A percentile compares a stretch with the other conserved stretches of the same genome.
Conservation (phyloP, 2,797 vertebrate species). For the Sebastes nivosus region DNA sequence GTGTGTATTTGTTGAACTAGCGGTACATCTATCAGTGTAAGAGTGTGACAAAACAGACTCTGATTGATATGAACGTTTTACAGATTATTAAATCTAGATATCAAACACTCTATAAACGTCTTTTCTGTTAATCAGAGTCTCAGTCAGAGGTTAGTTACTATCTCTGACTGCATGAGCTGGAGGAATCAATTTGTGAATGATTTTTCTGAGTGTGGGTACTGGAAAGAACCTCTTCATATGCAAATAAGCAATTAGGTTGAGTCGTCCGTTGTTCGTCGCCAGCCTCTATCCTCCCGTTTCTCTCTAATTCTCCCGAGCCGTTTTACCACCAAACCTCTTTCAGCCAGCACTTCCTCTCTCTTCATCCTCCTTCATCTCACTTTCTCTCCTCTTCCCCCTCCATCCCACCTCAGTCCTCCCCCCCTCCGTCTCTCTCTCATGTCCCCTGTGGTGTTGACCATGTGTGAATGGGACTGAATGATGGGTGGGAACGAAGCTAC, state of each 20-base stretch:
- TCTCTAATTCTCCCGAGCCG: constrained; percentile 47
- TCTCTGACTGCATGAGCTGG: constrained; percentile 31
- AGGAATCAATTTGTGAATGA: constrained; percentile 67
- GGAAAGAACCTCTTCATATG: constrained; percentile 68
- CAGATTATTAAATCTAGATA: constrained; percentile 11
- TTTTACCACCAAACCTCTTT: constrained; percentile 62
- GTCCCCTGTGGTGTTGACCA: constrained; percentile 66
- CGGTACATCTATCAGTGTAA: not conserved
- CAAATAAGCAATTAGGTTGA: constrained; percentile 71
- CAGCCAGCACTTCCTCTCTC: constrained; percentile 58
- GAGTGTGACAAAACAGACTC: not conserved
- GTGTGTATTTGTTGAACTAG: not conserved
- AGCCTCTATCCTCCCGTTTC: constrained; percentile 67
- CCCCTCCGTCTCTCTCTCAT: constrained; percentile 7
- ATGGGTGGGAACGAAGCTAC: constrained; percentile 58
- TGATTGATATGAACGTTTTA: constrained; percentile 2
- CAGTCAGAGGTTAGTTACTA: constrained; percentile 32
- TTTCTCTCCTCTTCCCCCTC: constrained; percentile 17
- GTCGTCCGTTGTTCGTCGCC: constrained; percentile 56
- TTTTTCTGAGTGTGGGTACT: constrained; percentile 61
- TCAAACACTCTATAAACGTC: constrained; percentile 22
- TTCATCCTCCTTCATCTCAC: constrained; percentile 50
- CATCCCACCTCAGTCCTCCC: not conserved
- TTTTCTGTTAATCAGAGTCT: constrained; percentile 21
- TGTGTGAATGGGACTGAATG: constrained; percentile 73